Evolutionary conservation across 1,140 invertebrate genomes (phyloP), one percentile per base, ranked within the genome.

Genomic region (Teleopsis dalmanni): DNA sequence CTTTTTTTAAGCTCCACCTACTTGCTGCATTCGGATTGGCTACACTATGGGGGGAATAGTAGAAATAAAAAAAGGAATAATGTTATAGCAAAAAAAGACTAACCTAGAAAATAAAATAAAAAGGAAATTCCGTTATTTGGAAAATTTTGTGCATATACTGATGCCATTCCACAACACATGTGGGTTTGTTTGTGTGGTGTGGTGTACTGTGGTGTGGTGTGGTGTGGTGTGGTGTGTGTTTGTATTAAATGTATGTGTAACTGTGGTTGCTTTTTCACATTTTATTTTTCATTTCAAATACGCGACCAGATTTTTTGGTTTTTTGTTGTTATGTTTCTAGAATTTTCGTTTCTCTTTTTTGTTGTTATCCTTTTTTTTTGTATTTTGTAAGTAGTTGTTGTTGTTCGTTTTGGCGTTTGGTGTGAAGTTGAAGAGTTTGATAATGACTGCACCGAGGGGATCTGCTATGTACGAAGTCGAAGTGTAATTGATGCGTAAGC

Each of bases 1-100:
- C 58, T 61, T 65, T 65, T 50, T 65, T 65, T 57, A 63, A 65
- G 62, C 62, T 65, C 62, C 62, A 65, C 62, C 62, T 65, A 65
- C 62, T 65, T 62, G 62, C 62, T 60, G 58, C 37, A 36, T 41
- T 57, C 57, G 55, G 57, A 65, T 65, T 65, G 62, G 62, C 50
- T 50, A 61, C 19, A 22, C 4, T 10, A 29, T 14, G 55, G 49
- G 50, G 56, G 56, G 57, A 46, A 46, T 33, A 25, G 44, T 2
- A 9, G 13, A 16, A 14, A 2, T 23, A 22, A 22, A 7, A 26
- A 23, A 19, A 25, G 14, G 44, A 29, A 25, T n/a, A 36, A 16
- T 4, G 41, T 21, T 22, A 25, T 18, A 21, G 31, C 23, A 36
- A 48, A 48, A 48, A 48, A 19, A 48, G 34, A 16, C 25, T 48